These are phyloP conservation scores for Acinonyx jubatus DNA, from an alignment of 2,113 vertebrate genomes.

Conservation along the genomic window DNA sequence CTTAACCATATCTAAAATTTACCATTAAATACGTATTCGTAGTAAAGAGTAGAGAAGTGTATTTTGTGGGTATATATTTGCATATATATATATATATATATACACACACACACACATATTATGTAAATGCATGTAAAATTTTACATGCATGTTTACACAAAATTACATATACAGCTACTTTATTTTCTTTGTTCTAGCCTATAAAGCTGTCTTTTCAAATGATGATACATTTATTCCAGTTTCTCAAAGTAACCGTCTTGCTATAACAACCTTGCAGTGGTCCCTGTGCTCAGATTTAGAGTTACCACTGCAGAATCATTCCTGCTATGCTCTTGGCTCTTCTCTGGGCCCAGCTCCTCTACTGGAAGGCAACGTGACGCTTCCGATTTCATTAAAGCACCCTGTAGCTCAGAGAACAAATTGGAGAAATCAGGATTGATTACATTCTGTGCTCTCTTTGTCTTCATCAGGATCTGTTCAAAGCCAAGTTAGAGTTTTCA, in stretches of 20 bases:
- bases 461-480: slow-evolving; percentile 52
- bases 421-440: slow-evolving; percentile 59
- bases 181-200: neutral
- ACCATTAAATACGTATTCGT: neutral
- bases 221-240: neutral
- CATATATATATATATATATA: neutral
- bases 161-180: neutral
- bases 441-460: slow-evolving; percentile 39
- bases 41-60: neutral
- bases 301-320: neutral
- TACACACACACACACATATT: neutral
- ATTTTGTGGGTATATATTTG: neutral
- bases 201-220: neutral
- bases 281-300: neutral
- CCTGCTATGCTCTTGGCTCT: neutral
- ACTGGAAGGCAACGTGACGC: neutral
- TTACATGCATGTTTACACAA: neutral
- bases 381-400: slow-evolving; percentile 62
- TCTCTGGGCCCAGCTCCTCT: neutral
- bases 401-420: slow-evolving; percentile 57
- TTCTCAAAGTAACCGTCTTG: neutral
- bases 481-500: slow-evolving; percentile 43
- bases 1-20: neutral
- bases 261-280: neutral
- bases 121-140: neutral